phyloP scores from a whole-genome alignment of 2,113 vertebrate species.

The Butorides virescens region DNA sequence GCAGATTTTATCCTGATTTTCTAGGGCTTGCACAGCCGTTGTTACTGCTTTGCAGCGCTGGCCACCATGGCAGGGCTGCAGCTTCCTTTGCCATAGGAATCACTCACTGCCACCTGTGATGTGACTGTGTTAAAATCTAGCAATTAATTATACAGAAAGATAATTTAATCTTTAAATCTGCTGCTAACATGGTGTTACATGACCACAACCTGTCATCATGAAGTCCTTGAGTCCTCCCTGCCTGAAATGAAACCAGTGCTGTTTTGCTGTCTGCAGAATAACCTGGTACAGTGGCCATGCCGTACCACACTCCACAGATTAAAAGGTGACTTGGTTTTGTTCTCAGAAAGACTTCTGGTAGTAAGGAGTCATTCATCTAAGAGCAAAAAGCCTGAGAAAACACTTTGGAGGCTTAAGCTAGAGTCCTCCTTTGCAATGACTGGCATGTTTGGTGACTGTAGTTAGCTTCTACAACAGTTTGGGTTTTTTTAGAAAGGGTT shows the following conservation, averaged over 20 bases:
- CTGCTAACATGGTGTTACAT: background rate
- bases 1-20: conserved; percentile 12
- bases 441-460: background rate
- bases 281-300: background rate
- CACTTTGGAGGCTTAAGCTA: background rate
- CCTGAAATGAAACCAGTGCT: background rate
- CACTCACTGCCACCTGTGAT: background rate
- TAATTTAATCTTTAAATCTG: conserved; percentile 5
- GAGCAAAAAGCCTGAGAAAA: background rate
- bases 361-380: background rate
- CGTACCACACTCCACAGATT: background rate
- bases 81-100: conserved; percentile 3
- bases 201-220: background rate
- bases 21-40: background rate
- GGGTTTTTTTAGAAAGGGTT: background rate
- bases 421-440: background rate
- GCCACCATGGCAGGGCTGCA: background rate
- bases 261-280: background rate
- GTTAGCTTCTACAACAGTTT: background rate
- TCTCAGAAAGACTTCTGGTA: background rate
- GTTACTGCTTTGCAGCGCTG: background rate
- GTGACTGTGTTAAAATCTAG: background rate
- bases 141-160: background rate
- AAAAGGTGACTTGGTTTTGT: background rate
- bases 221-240: background rate